Percentiles rank a stretch among this genome's conserved stretches.
Conservation (phyloP, 2,797 vertebrate genomes). For the Poecilia picta region DNA sequence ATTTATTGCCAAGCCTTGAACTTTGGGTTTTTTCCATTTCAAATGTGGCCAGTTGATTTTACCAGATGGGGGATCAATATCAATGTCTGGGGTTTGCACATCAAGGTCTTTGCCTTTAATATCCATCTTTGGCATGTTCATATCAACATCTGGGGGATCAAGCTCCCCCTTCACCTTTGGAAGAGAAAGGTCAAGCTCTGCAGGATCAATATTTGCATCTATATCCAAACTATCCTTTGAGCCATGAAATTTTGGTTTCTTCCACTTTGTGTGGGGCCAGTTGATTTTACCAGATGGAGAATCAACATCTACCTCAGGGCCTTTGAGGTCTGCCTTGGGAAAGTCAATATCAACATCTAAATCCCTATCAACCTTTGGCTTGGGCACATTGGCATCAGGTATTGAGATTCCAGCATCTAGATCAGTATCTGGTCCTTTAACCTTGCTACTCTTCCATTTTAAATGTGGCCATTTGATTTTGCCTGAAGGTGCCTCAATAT, state of each 20-base stretch:
- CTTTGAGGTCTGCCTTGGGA: slow-evolving; percentile 47
- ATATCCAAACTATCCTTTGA: slow-evolving; percentile 52
- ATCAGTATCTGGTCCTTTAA: slow-evolving; percentile 60
- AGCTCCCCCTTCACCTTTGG: slow-evolving; percentile 55
- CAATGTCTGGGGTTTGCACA: slow-evolving; percentile 42
- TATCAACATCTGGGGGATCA: slow-evolving; percentile 41
- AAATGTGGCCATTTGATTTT: slow-evolving; percentile 64
- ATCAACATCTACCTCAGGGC: slow-evolving; percentile 52
- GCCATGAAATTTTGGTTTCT: slow-evolving; percentile 57
- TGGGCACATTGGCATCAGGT: slow-evolving; percentile 49
- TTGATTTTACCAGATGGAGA: slow-evolving; percentile 61
- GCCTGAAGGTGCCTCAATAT: slow-evolving; percentile 41
- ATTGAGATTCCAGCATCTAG: slow-evolving; percentile 49
- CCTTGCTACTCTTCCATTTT: slow-evolving; percentile 66
- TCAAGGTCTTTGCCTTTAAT: slow-evolving; percentile 41
- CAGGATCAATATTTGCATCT: slow-evolving; percentile 50
- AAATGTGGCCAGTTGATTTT: slow-evolving; percentile 69
- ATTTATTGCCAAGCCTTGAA: slow-evolving; percentile 45
- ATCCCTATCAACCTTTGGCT: slow-evolving; percentile 36
- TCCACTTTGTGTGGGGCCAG: slow-evolving; percentile 69
- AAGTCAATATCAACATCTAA: slow-evolving; percentile 56
- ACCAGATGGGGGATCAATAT: slow-evolving; percentile 53
- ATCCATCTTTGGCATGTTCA: slow-evolving; percentile 45
- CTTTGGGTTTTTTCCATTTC: slow-evolving; percentile 70
- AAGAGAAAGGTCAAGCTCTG: slow-evolving; percentile 47